phyloP scores from a whole-genome alignment of 2,797 vertebrate genomes.

The Arrhamphus sclerolepis region DNA sequence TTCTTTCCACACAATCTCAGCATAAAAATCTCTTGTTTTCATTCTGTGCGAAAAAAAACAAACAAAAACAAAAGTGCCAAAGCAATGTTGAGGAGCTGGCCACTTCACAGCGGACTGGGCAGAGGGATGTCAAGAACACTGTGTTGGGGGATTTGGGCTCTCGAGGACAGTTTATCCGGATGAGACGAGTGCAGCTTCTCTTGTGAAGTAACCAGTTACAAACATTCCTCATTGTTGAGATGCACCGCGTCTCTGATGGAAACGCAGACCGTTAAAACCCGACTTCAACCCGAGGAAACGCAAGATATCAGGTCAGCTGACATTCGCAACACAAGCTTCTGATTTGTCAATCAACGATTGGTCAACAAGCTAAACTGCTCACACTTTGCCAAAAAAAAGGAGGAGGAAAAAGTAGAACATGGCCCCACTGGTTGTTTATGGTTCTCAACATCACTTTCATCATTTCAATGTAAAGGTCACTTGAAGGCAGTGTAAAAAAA shows the following conservation, averaged over 20 bases:
- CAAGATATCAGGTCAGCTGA: slow-evolving; percentile 29
- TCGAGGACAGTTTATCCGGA: slow-evolving; percentile 38
- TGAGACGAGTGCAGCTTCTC: slow-evolving; percentile 30
- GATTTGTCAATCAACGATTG: slow-evolving; percentile 7
- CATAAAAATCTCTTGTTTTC: slow-evolving; percentile 41
- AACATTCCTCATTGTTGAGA: slow-evolving; percentile 37
- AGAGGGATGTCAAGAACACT: slow-evolving; percentile 57
- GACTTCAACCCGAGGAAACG: slow-evolving; percentile 24
- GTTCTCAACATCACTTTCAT: slow-evolving; percentile 8
- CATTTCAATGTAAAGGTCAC: slow-evolving; percentile 7
- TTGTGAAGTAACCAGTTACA: slow-evolving; percentile 48
- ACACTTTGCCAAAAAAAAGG: slow-evolving; percentile 12
- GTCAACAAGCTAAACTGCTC: slow-evolving; percentile 11
- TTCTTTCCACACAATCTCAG: slow-evolving; percentile 9
- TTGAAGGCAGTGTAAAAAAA: neutral
- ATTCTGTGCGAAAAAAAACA: slow-evolving; percentile 14
- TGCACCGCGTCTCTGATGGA: slow-evolving; percentile 22
- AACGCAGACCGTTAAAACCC: slow-evolving; percentile 45
- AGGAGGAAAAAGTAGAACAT: slow-evolving; percentile 2
- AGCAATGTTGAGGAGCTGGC: slow-evolving; percentile 20
- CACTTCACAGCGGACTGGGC: slow-evolving; percentile 25
- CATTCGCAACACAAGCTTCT: slow-evolving; percentile 7
- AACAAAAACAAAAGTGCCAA: neutral
- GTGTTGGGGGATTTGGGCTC: slow-evolving; percentile 45
- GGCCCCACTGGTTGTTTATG: neutral